Base-by-base conservation (phyloP, 2,888 invertebrate species). In the Globia sparganii region DNA sequence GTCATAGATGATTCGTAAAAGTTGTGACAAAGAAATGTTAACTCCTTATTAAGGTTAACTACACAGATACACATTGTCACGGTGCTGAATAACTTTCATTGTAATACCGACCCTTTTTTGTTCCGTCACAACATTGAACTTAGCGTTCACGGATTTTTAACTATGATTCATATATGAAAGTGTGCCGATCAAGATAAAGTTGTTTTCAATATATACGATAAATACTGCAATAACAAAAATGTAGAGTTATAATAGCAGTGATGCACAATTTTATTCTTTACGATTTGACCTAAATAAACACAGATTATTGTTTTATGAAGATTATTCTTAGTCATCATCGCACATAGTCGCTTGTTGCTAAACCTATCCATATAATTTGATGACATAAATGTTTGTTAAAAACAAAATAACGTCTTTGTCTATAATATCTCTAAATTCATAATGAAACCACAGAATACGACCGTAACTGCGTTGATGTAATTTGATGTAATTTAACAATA, bases 141-240 rank as follows among this genome's bases (percentile, higher is more conserved):
- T 65, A 65, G 43, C 40, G 34, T 75, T 75, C 11, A 81, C 49
- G 49, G 34, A 80, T 81, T 49, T 65, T 59, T 34, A 65, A 78
- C 58, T 43, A 75, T 78, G 64, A 78, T 81, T 81, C 65, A 75
- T 65, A 15, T 49, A 75, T 40, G 18, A 81, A 78, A 78, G 81
- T 78, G 34, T 78, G 75, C 58, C 81, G 46, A 74, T 58, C 28
- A 78, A 75, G 81, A 78, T 78, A 81, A 75, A 15, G 28, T 21
- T 58, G 49, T 75, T 75, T 43, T 78, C 25, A 72, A 61, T 18
- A 34, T 15, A 59, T 28, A 8, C 34, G 58, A 28, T 37, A 28
- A n/a, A 37, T 40, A 61, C 25, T 34, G 49, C 18, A 43, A 37
- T 59, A 43, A 25, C 13, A 53, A 37, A 46, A 68, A 21, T 43